phyloP scores from a whole-genome alignment of 2,888 invertebrate species.

The Vesta saturnalis region DNA sequence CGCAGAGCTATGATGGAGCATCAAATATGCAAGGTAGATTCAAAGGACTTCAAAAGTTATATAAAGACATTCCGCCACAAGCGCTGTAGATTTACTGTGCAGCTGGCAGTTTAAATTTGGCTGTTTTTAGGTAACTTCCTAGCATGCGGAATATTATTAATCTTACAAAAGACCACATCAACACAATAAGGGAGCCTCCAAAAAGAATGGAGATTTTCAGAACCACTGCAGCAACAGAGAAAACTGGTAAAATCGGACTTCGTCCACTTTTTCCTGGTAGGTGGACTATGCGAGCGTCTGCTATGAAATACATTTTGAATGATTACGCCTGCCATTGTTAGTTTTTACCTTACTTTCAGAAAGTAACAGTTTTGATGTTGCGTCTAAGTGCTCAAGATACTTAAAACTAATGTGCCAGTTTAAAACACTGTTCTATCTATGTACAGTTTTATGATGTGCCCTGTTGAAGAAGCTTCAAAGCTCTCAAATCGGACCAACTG shows the following conservation, averaged over 20 bases:
- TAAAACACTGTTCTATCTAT: too few species aligned
- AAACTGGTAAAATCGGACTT: not conserved
- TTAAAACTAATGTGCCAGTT: too few species aligned
- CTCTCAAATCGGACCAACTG: too few species aligned
- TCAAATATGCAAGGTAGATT: too few species aligned
- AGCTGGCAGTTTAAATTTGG: too few species aligned
- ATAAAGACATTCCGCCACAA: not conserved
- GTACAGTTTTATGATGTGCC: too few species aligned
- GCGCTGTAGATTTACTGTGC: not conserved
- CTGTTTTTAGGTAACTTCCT: constrained; percentile 2
- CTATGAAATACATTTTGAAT: not conserved
- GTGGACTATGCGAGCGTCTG: not conserved
- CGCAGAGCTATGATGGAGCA: not conserved
- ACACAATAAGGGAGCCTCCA: not conserved
- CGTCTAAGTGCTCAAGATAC: too few species aligned
- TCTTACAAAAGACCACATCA: constrained; percentile 1
- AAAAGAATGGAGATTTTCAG: not conserved
- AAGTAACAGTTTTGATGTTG: not conserved
- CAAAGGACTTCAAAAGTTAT: not conserved
- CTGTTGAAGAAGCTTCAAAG: too few species aligned
- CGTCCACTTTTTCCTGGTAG: not conserved
- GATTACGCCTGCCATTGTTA: not conserved
- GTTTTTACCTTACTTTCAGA: not conserved
- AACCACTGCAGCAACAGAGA: not conserved
- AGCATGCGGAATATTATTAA: constrained; percentile 7